Evolutionary conservation across 2,113 vertebrate genomes (phyloP).

Genomic region (Phrynosoma blainvillii): DNA sequence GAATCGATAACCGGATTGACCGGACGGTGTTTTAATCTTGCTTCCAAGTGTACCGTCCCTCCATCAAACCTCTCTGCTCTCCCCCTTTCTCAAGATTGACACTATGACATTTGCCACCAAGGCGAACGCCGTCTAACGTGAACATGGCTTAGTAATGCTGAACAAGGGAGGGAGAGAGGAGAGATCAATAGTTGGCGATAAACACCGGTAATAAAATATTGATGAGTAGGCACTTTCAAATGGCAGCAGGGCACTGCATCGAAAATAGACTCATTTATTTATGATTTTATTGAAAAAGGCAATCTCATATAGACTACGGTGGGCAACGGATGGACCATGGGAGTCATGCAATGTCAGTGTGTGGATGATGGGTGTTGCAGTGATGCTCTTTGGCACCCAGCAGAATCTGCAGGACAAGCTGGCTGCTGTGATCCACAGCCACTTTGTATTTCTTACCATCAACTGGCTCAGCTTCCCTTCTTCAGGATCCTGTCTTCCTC

Average conservation of each 20-base stretch:
- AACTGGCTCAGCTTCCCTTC: too few relatives aligned
- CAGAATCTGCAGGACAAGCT: too few relatives aligned
- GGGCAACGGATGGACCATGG: too few relatives aligned
- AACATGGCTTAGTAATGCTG: slow-evolving; percentile 57
- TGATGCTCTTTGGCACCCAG: too few relatives aligned
- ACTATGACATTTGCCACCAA: slow-evolving; percentile 69
- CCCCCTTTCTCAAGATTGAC: slow-evolving; percentile 32
- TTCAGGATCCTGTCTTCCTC: too few relatives aligned
- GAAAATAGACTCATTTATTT: neutral
- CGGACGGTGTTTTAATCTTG: slow-evolving; percentile 56
- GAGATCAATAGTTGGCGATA: slow-evolving; percentile 76
- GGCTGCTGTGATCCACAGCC: too few relatives aligned
- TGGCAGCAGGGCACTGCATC: slow-evolving; percentile 56
- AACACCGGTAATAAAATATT: slow-evolving; percentile 80
- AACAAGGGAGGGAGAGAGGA: slow-evolving; percentile 19
- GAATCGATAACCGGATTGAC: slow-evolving; percentile 67
- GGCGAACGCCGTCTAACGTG: slow-evolving; percentile 69
- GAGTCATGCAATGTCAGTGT: too few relatives aligned
- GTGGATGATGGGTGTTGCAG: too few relatives aligned
- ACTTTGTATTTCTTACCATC: too few relatives aligned
- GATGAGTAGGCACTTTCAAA: slow-evolving; percentile 67
- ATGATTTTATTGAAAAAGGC: neutral
- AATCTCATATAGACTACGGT: neutral
- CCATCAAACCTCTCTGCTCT: too few relatives aligned
- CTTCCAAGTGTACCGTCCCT: slow-evolving; percentile 1